These are phyloP conservation scores for Epinotia nisella DNA, from an alignment of 2,888 invertebrate species.

Conservation along the genomic window DNA sequence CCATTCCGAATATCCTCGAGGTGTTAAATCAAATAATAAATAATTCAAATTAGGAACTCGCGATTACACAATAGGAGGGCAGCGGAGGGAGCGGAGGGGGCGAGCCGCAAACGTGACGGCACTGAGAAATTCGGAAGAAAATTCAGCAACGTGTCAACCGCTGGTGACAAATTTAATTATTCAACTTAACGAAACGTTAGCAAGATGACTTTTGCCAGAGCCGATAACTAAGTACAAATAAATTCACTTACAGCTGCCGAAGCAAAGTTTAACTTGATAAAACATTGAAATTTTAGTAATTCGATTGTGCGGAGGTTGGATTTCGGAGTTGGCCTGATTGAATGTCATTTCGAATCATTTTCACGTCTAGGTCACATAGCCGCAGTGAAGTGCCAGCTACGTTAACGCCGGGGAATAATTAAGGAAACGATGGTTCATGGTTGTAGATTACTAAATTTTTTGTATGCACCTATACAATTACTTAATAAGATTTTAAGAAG, in stretches of 20 bases:
- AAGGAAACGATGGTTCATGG: background rate
- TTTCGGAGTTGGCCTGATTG: slow-evolving; percentile 71
- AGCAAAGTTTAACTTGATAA: slow-evolving; percentile 84
- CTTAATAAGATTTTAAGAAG: too few species aligned
- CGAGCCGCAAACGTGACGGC: slow-evolving; percentile 74
- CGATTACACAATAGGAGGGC: slow-evolving; percentile 74
- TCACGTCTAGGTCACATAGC: slow-evolving; percentile 52
- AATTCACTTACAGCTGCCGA: slow-evolving; percentile 83
- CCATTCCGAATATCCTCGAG: slow-evolving; percentile 54
- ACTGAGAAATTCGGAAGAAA: slow-evolving; percentile 77
- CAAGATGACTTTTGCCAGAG: slow-evolving; percentile 81
- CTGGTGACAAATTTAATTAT: slow-evolving; percentile 83
- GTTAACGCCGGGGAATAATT: background rate
- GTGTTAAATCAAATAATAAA: slow-evolving; percentile 81
- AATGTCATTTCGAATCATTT: slow-evolving; percentile 79
- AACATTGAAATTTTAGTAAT: slow-evolving; percentile 83
- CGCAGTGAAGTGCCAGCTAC: background rate
- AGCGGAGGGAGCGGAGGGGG: slow-evolving; percentile 51
- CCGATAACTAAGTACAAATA: slow-evolving; percentile 84
- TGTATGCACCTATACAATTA: too few species aligned
- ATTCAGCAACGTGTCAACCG: slow-evolving; percentile 81
- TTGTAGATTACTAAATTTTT: background rate
- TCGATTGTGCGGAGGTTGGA: slow-evolving; percentile 77
- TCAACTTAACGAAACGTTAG: slow-evolving; percentile 84
- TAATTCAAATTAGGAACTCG: slow-evolving; percentile 81